phyloP scores from a whole-genome alignment of 2,888 invertebrate species.

The Salpingus planirostris region DNA sequence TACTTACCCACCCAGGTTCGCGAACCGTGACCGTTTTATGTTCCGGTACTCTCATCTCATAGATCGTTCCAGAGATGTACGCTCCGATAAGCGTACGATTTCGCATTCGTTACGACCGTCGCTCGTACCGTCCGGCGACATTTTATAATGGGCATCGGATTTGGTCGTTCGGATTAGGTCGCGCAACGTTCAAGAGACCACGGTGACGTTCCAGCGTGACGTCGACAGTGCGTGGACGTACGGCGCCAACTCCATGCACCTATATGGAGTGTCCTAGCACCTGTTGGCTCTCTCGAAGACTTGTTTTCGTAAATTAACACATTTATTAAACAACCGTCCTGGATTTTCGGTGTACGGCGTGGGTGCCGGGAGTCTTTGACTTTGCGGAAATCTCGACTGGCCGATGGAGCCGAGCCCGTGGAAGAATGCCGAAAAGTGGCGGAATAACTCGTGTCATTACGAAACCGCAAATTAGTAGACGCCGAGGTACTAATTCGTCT shows the following conservation, averaged over 20 bases:
- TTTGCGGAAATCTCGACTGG: no score
- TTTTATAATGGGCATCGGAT: no score
- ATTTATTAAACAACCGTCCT: constrained; percentile 17
- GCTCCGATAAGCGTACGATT: constrained; percentile 15
- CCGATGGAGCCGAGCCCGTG: no score
- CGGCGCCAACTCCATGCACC: constrained; percentile 30
- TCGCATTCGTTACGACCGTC: constrained; percentile 15
- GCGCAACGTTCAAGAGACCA: no score
- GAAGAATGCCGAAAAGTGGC: no score
- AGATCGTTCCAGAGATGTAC: constrained; percentile 9
- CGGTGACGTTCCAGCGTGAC: constrained; percentile 18
- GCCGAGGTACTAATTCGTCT: no score
- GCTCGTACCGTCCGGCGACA: constrained; percentile 13
- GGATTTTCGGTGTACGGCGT: no score
- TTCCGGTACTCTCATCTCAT: constrained; percentile 14
- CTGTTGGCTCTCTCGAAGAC: constrained; percentile 25
- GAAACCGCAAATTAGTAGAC: no score
- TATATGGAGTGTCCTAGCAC: constrained; percentile 32
- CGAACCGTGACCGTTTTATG: constrained; percentile 14
- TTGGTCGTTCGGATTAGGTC: no score
- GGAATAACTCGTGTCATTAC: no score
- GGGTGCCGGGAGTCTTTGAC: no score
- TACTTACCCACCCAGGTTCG: neutral
- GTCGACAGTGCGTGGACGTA: constrained; percentile 28
- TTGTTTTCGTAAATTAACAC: constrained; percentile 20